Conservation (phyloP, 2,888 invertebrate genomes). For the Magallana nippona region DNA sequence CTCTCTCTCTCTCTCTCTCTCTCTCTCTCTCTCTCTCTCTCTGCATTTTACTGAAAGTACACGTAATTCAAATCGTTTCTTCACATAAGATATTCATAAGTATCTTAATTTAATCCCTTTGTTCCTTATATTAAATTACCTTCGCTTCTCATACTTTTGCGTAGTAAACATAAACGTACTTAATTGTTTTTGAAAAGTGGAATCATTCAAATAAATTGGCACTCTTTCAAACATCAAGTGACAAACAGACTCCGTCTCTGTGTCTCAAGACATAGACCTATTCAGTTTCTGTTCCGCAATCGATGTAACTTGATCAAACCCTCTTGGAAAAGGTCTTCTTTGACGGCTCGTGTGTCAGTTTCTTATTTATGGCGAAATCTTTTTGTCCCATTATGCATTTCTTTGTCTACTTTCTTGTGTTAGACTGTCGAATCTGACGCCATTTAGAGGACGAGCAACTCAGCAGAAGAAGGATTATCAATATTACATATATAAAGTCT, state of each 20-base stretch:
- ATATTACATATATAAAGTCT: neutral
- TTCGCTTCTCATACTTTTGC: no score
- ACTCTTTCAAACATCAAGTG: no score
- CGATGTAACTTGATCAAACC: neutral
- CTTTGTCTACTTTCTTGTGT: neutral
- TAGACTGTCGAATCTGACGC: neutral
- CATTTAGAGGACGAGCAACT: slow-evolving; percentile 19
- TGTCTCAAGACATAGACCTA: neutral
- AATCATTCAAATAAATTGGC: no score
- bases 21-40: no score
- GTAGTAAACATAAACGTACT: no score
- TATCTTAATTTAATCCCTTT: no score
- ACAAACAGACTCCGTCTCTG: neutral
- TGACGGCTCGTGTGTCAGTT: neutral
- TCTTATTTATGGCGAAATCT: slow-evolving; percentile 12
- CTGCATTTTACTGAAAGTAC: no score
- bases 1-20: no score
- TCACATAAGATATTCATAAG: no score
- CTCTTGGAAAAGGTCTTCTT: neutral
- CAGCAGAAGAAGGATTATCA: neutral
- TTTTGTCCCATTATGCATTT: neutral
- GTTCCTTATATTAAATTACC: no score
- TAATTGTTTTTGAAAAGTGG: no score
- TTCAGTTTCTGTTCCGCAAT: neutral
- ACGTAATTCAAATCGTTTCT: no score